Evolutionary conservation across 2,797 vertebrate species (phyloP).

Genomic region (Prunella strophiata): DNA sequence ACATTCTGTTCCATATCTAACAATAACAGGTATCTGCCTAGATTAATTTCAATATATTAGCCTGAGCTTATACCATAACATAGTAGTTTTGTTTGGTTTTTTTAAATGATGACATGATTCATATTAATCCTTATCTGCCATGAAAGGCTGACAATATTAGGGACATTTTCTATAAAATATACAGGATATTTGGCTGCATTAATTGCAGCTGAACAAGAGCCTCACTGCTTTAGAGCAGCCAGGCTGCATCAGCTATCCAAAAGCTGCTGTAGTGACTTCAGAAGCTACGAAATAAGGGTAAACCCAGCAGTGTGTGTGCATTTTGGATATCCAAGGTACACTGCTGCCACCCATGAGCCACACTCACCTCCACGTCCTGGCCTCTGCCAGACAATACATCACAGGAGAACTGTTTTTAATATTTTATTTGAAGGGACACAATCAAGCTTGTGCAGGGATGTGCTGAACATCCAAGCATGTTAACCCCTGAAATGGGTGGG

Average conservation of each 20-base stretch:
- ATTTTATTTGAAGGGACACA: neutral
- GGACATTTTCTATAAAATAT: neutral
- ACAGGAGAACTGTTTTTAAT: neutral
- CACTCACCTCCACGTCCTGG: fast-evolving
- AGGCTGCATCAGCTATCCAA: neutral
- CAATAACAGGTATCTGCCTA: neutral
- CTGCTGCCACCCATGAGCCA: neutral
- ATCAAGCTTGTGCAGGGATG: fast-evolving
- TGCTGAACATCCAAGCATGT: neutral
- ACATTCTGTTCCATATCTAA: neutral
- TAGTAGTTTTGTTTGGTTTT: neutral
- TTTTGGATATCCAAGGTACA: neutral
- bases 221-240: neutral
- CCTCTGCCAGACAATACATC: neutral
- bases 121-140: neutral
- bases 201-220: neutral
- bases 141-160: neutral
- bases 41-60: neutral
- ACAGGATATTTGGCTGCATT: neutral
- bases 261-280: neutral
- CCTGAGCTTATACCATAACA: neutral
- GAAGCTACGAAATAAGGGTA: neutral
- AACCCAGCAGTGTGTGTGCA: neutral
- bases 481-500: fast-evolving
- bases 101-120: neutral